A percentile compares a stretch with the other conserved stretches of the same genome.
Conservation (phyloP, 1,140 invertebrate genomes). For the Drosophila bifasciata region DNA sequence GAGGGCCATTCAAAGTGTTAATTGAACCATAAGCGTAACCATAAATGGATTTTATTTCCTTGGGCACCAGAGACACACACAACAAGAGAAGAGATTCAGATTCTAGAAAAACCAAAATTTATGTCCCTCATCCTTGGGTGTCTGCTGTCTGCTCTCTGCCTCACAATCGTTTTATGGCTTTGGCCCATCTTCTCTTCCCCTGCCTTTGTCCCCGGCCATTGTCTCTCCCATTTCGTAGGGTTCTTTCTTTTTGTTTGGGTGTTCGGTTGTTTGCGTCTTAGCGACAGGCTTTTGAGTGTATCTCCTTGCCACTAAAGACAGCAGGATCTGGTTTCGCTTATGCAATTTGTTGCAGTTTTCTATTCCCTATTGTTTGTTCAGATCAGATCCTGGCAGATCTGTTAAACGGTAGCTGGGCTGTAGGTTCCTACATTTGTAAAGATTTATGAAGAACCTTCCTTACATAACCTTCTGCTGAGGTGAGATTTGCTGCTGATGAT, state of each 20-base stretch:
- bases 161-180: slow-evolving; percentile 65
- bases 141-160: slow-evolving; percentile 3
- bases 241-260: slow-evolving; percentile 34
- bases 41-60: slow-evolving; percentile 82
- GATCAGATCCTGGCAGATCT: slow-evolving; percentile 13
- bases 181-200: slow-evolving; percentile 35
- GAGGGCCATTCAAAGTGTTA: slow-evolving; percentile 75
- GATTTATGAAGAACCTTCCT: slow-evolving; percentile 42
- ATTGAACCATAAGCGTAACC: slow-evolving; percentile 83
- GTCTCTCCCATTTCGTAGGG: slow-evolving; percentile 26
- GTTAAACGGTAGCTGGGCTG: slow-evolving; percentile 54
- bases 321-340: slow-evolving; percentile 58
- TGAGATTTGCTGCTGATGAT: slow-evolving; percentile 1
- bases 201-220: slow-evolving; percentile 42
- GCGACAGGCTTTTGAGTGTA: slow-evolving; percentile 41
- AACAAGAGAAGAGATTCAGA: slow-evolving; percentile 60
- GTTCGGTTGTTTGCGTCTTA: slow-evolving; percentile 54
- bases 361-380: slow-evolving; percentile 47
- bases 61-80: slow-evolving; percentile 29
- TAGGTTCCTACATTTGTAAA: slow-evolving; percentile 15
- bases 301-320: slow-evolving; percentile 54
- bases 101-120: slow-evolving; percentile 62
- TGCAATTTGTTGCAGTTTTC: slow-evolving; percentile 78
- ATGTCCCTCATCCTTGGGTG: slow-evolving; percentile 44
- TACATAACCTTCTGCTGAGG: slow-evolving; percentile 40